A percentile compares a stretch with the other conserved stretches of the same genome.
Conservation (phyloP, 2,888 invertebrate genomes). For the Galerucella calmariensis region DNA sequence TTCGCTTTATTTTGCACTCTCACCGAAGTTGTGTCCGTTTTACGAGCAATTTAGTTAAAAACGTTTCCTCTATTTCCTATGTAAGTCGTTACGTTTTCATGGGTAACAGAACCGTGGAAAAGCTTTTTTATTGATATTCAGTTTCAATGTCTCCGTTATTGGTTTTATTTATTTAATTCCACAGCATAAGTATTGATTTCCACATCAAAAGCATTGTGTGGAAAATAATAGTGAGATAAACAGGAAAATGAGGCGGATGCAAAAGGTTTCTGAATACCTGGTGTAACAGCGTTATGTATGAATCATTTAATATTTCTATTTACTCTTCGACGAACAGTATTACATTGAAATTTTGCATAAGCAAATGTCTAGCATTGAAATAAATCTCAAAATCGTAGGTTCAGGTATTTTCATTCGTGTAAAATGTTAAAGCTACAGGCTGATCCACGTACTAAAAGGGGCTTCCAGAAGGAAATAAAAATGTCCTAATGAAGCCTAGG, state of each 20-base stretch:
- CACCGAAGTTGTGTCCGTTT: constrained; percentile 39
- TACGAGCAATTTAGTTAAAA: constrained; percentile 39
- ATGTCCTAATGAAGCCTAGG: too few relatives aligned
- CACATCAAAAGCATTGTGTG: constrained; percentile 27
- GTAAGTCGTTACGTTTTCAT: constrained; percentile 35
- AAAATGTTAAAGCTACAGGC: too few relatives aligned
- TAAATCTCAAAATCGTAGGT: too few relatives aligned
- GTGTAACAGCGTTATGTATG: background rate
- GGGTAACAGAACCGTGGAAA: constrained; percentile 31
- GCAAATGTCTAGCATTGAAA: too few relatives aligned
- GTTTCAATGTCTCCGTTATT: constrained; percentile 32
- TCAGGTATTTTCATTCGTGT: too few relatives aligned
- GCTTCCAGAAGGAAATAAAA: too few relatives aligned
- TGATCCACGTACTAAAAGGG: too few relatives aligned
- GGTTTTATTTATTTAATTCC: constrained; percentile 40
- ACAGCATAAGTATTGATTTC: constrained; percentile 35
- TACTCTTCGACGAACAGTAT: background rate
- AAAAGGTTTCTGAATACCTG: constrained; percentile 8
- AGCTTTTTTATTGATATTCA: constrained; percentile 40
- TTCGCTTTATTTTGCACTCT: constrained; percentile 32
- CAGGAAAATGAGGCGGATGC: background rate
- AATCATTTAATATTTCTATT: constrained; percentile 12
- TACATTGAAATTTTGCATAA: too few relatives aligned
- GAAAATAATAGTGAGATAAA: constrained; percentile 8
- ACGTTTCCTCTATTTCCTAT: constrained; percentile 37